A percentile compares a stretch with the other conserved stretches of the same genome.
Conservation (phyloP, 2,113 vertebrate species). For the Elephas maximus region DNA sequence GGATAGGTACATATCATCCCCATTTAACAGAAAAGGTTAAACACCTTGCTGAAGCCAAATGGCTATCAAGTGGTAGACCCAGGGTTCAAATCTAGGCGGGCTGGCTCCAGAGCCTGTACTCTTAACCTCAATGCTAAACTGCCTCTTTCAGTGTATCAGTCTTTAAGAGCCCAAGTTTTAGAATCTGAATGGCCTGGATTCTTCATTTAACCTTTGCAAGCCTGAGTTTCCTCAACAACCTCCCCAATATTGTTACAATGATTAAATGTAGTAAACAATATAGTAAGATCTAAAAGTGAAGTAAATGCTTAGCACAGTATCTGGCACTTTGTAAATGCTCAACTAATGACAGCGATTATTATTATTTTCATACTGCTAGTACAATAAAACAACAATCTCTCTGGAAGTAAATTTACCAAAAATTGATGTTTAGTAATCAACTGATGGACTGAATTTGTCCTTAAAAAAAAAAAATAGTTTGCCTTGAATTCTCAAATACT, state of each 20-base stretch:
- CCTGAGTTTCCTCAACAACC: background rate
- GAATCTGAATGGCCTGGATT: background rate
- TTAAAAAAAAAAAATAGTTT: background rate
- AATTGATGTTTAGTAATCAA: slow-evolving; percentile 7
- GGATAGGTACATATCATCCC: background rate
- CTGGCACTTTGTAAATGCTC: background rate
- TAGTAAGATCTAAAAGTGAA: background rate
- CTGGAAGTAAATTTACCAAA: slow-evolving; percentile 24
- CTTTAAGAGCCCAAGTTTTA: background rate
- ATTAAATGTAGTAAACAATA: background rate
- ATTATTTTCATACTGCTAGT: background rate
- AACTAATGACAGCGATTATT: background rate
- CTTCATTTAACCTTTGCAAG: background rate
- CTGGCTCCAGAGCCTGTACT: background rate
- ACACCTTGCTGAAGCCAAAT: slow-evolving; percentile 2
- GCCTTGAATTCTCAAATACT: background rate
- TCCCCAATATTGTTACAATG: background rate
- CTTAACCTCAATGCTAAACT: background rate
- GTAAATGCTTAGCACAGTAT: background rate
- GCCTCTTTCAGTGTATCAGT: background rate
- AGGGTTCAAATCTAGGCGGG: background rate
- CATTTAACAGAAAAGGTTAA: slow-evolving; percentile 26
- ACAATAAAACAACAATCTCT: background rate
- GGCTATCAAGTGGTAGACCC: background rate
- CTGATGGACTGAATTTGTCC: background rate